These are phyloP conservation scores for Pseudococcus viburni DNA, from an alignment of 2,888 invertebrate species.

Conservation along the genomic window DNA sequence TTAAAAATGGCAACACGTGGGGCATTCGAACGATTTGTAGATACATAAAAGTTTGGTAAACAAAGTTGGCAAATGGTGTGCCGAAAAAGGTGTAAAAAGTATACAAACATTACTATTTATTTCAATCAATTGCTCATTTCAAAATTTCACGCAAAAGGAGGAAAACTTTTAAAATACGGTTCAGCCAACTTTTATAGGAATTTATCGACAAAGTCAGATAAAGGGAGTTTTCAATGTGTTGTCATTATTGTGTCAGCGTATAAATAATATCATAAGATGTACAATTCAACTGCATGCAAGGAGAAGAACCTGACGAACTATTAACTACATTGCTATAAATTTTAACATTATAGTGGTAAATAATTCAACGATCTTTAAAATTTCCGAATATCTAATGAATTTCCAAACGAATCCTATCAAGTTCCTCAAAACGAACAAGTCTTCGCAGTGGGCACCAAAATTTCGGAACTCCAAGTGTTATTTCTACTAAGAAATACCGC, in stretches of 20 bases:
- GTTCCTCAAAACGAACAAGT: no score
- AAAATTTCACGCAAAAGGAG: not conserved
- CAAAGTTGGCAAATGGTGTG: not conserved
- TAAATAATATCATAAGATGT: not conserved
- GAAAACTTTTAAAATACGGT: not conserved
- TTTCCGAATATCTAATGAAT: no score
- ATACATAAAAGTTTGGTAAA: not conserved
- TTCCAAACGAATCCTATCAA: no score
- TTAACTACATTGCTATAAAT: no score
- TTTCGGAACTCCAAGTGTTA: no score
- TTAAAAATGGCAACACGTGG: constrained; percentile 19
- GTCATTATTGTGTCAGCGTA: not conserved
- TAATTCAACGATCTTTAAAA: no score
- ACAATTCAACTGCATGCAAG: no score
- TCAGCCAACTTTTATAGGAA: not conserved
- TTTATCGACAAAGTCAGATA: not conserved
- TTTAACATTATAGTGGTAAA: no score
- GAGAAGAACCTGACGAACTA: no score
- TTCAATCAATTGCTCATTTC: constrained; percentile 8
- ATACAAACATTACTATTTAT: not conserved
- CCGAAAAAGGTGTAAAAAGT: not conserved
- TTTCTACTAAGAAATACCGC: not conserved
- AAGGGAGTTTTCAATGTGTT: not conserved
- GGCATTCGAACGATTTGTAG: not conserved
- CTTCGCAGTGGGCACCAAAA: no score